Conservation (phyloP, 2,888 invertebrate genomes). For the Helicoverpa assulta region DNA sequence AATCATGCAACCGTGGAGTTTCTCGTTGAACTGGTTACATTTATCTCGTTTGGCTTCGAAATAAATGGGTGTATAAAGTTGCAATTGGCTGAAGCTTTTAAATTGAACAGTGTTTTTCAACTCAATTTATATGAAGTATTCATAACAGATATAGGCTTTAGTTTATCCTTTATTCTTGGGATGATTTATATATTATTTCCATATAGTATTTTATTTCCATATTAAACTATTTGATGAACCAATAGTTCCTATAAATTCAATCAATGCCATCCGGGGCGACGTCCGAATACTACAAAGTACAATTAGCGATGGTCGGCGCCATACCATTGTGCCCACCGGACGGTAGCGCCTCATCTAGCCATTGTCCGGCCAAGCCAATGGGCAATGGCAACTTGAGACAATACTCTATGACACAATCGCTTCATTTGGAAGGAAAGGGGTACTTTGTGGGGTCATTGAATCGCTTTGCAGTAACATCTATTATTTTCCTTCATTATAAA, state of each 20-base stretch:
- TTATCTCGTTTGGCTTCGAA: slow-evolving; percentile 37
- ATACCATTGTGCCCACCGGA: slow-evolving; percentile 53
- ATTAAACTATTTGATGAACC: neutral
- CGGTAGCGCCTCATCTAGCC: slow-evolving; percentile 55
- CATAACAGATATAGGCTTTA: neutral
- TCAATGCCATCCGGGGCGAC: slow-evolving; percentile 30
- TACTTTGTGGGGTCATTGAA: slow-evolving; percentile 9
- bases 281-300: slow-evolving; percentile 43
- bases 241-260: slow-evolving; percentile 32
- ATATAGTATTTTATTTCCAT: neutral
- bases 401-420: slow-evolving; percentile 50
- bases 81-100: slow-evolving; percentile 38
- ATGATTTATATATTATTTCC: too few species aligned
- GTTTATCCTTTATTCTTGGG: neutral
- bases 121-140: neutral
- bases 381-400: slow-evolving; percentile 41
- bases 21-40: slow-evolving; percentile 34
- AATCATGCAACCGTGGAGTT: slow-evolving; percentile 38
- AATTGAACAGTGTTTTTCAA: slow-evolving; percentile 10
- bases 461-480: neutral
- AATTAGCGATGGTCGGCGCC: slow-evolving; percentile 56
- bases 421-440: slow-evolving; percentile 32
- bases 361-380: slow-evolving; percentile 48
- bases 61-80: slow-evolving; percentile 29
- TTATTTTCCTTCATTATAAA: neutral